Evolutionary conservation across 2,113 vertebrate genomes (phyloP).

Genomic region (Herpetotheres cachinnans): DNA sequence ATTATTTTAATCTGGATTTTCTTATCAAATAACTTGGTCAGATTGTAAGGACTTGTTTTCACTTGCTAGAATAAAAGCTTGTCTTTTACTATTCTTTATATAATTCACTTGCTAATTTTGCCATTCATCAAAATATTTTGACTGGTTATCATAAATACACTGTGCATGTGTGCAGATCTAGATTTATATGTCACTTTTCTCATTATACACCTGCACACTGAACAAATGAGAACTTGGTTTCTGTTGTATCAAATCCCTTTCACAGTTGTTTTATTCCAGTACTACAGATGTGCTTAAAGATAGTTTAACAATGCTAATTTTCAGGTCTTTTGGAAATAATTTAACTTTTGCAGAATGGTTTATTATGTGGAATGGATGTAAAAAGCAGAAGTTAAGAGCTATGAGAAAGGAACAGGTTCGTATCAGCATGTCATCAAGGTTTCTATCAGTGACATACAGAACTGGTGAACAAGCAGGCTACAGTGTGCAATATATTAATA

Average conservation of each 20-base stretch:
- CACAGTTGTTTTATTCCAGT: background rate
- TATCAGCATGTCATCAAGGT: background rate
- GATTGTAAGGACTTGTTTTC: background rate
- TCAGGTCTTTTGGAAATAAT: background rate
- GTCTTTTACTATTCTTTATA: background rate
- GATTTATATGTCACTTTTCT: background rate
- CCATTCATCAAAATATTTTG: conserved; percentile 11
- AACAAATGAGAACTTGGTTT: background rate
- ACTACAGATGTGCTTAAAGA: background rate
- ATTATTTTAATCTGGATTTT: background rate
- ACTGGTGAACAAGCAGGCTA: background rate
- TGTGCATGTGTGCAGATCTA: background rate
- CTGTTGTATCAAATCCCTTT: background rate
- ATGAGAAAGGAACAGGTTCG: background rate
- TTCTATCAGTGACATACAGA: background rate
- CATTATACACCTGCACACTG: background rate
- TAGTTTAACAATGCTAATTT: background rate
- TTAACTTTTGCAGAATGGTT: background rate
- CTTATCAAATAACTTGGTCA: background rate
- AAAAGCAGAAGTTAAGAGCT: background rate
- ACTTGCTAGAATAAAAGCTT: background rate
- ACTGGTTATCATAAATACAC: background rate
- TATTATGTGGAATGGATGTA: background rate
- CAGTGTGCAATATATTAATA: background rate
- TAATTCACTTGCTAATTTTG: background rate